Evolutionary conservation across 2,888 invertebrate genomes (phyloP), one percentile per base, ranked within the genome.

Genomic region (Pristionchus exspectatus): DNA sequence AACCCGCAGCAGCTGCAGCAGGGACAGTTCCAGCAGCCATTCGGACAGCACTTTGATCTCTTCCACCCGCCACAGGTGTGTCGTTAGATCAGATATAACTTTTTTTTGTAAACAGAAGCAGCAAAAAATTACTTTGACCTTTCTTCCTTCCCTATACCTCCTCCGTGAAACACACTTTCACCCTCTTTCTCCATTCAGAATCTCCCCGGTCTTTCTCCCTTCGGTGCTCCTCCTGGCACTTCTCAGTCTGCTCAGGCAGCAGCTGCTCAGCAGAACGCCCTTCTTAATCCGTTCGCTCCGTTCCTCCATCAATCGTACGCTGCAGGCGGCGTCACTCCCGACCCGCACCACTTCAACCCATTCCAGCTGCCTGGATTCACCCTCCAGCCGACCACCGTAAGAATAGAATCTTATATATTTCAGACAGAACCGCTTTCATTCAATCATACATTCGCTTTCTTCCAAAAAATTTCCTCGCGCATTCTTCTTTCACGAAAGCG

Each of bases 221-320:
- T 63, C 84, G 59, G 84, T 21, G 30, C 38, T 63, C 59, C 84
- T 59, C 59, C 59, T 7, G 59, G 84, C 30, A 33, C 84, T 84
- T 59, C 56, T 84, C 84, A 27, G 5, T 56, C 84, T 30, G 18
- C 83, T 14, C 54, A 56, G 27, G 81, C 81, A 24, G 33, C 21
- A 5, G 54, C 54, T 3, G 50, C 56, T 54, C 84, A 63, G 84
- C 85, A 83, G 85, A 84, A 88, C 21, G 90, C 91, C 18, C 90
- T 93, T 50, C 91, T 92, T 90, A 94, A 94, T 74, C 94, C 94
- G 10, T 94, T 94, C 92, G 93, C 93, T 87, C 93, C 94, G n/a
- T 94, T 94, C 91, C 91, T 94, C 16, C 92, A 90, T 54, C 93
- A 94, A 66, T 44, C 83, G 24, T 83, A 88, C 21, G 56, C 84